Evolutionary conservation across 2,888 invertebrate genomes (phyloP), one percentile per base, ranked within the genome.

Genomic region (Asteroscopus sphinx): DNA sequence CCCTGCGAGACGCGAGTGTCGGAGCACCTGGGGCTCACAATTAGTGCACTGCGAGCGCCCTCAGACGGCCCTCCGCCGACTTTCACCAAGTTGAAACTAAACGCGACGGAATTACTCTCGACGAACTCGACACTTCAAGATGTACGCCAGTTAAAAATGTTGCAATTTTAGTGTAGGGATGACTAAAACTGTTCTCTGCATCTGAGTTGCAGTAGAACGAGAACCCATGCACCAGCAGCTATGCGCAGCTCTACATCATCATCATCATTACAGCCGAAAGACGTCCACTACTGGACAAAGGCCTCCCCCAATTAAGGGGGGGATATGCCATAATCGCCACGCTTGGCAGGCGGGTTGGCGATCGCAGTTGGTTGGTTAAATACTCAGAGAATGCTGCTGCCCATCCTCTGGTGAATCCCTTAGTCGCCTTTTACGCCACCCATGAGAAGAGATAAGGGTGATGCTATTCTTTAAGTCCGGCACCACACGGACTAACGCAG

Each of bases 61-160:
- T 88, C 84, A 88, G 88, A 88, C 89, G 77, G 79, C 82, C 72
- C 87, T 87, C 82, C 77, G 77, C 72, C 79, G 63, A 77, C 76
- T 72, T 80, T 79, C 58, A 37, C 62, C 41, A 54, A 74, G 77
- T 76, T 74, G 77, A 74, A 80, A 83, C 83, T 83, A 87, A 86
- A 86, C 82, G 83, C 79, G 81, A 82, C 81, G 70, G 66, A 76
- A 65, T 75, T 73, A 72, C 59, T 72, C 68, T 74, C 75, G 73
- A 81, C 78, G 68, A 55, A 64, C 77, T 77, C 70, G 39, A 60
- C 67, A 57, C 61, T 61, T 41, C 54, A 60, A 69, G 55, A 54
- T 70, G 61, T 49, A 63, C 58, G 70, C 74, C 74, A 68, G 66
- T 74, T 61, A 54, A 48, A 69, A 76, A 68, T 59, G 56, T 41